Evolutionary conservation across 92 coral and sea anemone genomes (phyloP).

Genomic region (Parazoanthus atlanticus): DNA sequence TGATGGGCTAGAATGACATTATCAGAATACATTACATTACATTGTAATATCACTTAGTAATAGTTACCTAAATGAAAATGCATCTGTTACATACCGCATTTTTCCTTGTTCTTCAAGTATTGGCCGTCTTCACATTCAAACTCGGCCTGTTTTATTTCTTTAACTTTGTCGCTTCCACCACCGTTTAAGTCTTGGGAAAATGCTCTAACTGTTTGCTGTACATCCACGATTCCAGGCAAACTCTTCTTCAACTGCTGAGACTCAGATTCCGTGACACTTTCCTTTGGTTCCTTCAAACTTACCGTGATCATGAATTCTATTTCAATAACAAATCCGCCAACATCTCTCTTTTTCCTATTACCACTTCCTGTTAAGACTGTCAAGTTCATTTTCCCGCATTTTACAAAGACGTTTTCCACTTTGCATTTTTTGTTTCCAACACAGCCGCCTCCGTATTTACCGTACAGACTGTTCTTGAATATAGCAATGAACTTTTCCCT

Average conservation of each 20-base stretch:
- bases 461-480: not conserved
- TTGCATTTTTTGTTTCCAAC: slow-evolving; percentile 5
- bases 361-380: not conserved
- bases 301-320: not conserved
- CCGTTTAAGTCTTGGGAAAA: not conserved
- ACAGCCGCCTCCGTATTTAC: not conserved
- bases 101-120: not conserved
- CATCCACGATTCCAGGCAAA: not conserved
- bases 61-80: not conserved
- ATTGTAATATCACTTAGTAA: too few relatives aligned
- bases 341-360: slow-evolving; percentile 13
- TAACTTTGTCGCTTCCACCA: not conserved
- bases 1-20: too few relatives aligned
- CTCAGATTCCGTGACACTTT: not conserved
- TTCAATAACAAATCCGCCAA: not conserved
- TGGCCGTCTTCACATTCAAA: slow-evolving; percentile 17
- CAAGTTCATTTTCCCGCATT: slow-evolving; percentile 13
- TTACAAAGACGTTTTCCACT: not conserved
- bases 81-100: not conserved
- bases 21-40: too few relatives aligned
- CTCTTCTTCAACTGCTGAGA: slow-evolving; percentile 7
- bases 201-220: not conserved
- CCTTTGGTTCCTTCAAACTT: not conserved
- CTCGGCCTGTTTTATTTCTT: not conserved
- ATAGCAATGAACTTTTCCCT: slow-evolving; percentile 11